A percentile compares a stretch with the other conserved stretches of the same genome.
Conservation (phyloP, 2,797 vertebrate species). For the Sciaenops ocellatus region DNA sequence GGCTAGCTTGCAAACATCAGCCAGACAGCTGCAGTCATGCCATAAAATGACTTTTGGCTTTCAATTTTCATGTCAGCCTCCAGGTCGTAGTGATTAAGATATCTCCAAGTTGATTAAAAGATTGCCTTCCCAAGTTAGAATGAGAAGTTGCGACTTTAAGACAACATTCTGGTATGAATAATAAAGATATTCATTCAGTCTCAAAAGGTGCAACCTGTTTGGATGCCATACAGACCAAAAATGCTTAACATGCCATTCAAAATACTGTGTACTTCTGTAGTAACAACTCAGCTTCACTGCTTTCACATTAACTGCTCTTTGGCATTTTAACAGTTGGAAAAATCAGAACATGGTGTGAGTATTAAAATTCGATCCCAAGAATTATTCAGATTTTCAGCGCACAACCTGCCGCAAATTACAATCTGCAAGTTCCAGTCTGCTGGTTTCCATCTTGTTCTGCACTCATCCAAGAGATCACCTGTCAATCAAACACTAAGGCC, state of each 20-base stretch:
- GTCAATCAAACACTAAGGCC: background rate
- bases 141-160: too few species aligned
- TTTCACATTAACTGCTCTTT: constrained; percentile 10
- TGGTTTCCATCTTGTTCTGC: background rate
- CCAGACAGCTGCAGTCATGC: too few species aligned
- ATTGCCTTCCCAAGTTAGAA: too few species aligned
- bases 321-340: constrained; percentile 11
- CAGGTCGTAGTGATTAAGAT: too few species aligned
- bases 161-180: too few species aligned
- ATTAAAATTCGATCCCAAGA: constrained; percentile 15
- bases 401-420: background rate
- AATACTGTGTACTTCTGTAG: background rate
- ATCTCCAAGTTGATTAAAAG: too few species aligned
- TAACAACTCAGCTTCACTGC: background rate
- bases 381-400: background rate
- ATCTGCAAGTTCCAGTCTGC: background rate
- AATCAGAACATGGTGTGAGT: constrained; percentile 1
- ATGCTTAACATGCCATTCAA: background rate
- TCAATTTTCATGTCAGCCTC: too few species aligned
- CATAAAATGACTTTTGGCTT: too few species aligned
- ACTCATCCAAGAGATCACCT: constrained; percentile 5
- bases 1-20: too few species aligned
- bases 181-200: background rate
- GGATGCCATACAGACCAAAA: background rate
- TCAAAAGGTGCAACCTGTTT: background rate